These are phyloP conservation scores for Drosophila lutescens DNA, from an alignment of 2,888 invertebrate species.

Conservation along the genomic window DNA sequence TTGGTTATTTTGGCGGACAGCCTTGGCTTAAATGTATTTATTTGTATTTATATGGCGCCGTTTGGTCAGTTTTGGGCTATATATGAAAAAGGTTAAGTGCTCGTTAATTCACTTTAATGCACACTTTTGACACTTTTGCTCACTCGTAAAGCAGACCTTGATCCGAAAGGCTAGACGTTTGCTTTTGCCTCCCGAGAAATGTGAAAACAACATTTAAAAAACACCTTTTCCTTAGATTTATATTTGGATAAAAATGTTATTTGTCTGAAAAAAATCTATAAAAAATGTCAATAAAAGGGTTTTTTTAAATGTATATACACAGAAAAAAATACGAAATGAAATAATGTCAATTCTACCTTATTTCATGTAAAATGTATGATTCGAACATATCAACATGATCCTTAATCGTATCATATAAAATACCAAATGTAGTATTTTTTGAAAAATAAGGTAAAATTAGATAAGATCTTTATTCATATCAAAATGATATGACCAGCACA, in stretches of 20 bases:
- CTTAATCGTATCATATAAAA: too few relatives aligned
- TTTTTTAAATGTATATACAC: too few relatives aligned
- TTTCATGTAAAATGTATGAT: too few relatives aligned
- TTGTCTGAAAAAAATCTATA: too few relatives aligned
- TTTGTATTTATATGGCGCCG: conserved; percentile 14
- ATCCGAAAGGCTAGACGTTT: background rate
- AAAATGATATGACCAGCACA: too few relatives aligned
- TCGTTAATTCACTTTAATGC: conserved; percentile 48
- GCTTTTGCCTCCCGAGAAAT: conserved; percentile 13
- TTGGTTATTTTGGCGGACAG: conserved; percentile 8
- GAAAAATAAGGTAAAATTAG: too few relatives aligned
- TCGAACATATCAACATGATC: too few relatives aligned
- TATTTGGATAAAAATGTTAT: too few relatives aligned
- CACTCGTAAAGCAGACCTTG: conserved; percentile 32
- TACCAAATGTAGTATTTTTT: too few relatives aligned
- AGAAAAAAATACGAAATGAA: too few relatives aligned
- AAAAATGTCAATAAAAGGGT: too few relatives aligned
- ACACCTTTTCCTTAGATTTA: background rate
- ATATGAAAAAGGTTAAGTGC: conserved; percentile 54
- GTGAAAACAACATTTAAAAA: background rate
- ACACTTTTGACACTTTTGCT: conserved; percentile 47
- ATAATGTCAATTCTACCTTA: background rate
- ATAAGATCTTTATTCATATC: too few relatives aligned
- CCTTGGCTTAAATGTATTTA: conserved; percentile 32
- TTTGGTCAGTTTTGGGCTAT: conserved; percentile 31